Conservation (phyloP, 2,113 vertebrate genomes). For the Aleadryas rufinucha region DNA sequence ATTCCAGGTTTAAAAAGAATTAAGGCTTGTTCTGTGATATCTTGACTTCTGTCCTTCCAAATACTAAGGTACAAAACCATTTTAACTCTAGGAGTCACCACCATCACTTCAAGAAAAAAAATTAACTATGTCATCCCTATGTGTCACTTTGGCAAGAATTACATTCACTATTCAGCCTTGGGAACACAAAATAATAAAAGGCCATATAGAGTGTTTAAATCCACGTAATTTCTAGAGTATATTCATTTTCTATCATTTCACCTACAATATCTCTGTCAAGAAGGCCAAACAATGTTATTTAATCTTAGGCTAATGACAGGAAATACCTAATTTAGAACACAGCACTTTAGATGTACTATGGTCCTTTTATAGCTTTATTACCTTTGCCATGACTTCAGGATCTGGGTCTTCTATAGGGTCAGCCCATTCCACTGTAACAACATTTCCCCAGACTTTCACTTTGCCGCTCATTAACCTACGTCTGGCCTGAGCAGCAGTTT, state of each 20-base stretch:
- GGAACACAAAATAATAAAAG: not conserved
- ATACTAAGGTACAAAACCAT: not conserved
- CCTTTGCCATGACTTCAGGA: constrained; percentile 99
- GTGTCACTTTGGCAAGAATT: not conserved
- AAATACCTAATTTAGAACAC: not conserved
- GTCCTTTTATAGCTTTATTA: constrained; percentile 51
- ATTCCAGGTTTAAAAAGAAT: not conserved
- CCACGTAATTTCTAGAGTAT: not conserved
- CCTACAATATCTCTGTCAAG: not conserved
- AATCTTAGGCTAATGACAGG: not conserved
- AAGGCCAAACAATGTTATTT: not conserved
- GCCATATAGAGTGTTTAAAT: not conserved
- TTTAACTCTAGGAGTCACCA: not conserved
- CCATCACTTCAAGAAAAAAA: not conserved
- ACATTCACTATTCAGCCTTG: not conserved
- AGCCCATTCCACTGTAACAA: constrained; percentile 98
- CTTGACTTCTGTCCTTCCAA: not conserved
- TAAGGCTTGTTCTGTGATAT: not conserved
- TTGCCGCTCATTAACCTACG: constrained; percentile 97
- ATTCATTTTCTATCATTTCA: not conserved
- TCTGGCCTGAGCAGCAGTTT: constrained; percentile 94
- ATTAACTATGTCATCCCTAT: not conserved
- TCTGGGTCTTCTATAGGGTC: constrained; percentile 99
- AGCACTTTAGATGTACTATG: not conserved
- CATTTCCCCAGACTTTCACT: constrained; percentile 97